Evolutionary conservation across 2,888 invertebrate genomes (phyloP), one percentile per base, ranked within the genome.

Genomic region (Aethes cnicana): DNA sequence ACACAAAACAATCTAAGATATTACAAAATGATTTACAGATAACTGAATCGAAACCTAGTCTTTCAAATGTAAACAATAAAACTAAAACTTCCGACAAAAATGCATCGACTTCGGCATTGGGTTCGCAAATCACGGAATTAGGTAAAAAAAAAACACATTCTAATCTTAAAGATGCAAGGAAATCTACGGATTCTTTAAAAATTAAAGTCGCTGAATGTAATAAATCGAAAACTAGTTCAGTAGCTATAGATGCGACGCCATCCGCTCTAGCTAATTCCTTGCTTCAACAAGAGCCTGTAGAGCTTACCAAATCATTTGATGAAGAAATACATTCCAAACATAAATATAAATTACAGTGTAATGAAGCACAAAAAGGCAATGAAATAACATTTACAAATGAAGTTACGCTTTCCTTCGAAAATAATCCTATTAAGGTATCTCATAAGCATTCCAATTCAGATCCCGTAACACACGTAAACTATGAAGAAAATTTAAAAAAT

Each of bases 221-320:
- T 4, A 91, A 91, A 54, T 91, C 93, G 0, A 92, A 91, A 61
- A 93, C 95, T 78, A 93, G 95, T 2, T 95, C 94, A 0, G 93
- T 95, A 6, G 95, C 93, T 0, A 90, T 95, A 20, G 95, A 96
- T 73, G 95, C 95, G 0, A 95, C 95, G 0, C 95, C 95, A 7
- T 91, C 93, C 1, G 93, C 94, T 1, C 87, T 95, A 56, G 94
- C 94, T 16, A 91, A 92, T 55, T 95, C 95, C 47, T 91, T 95
- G 21, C 72, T 95, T 42, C 92, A 92, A 62, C 95, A 95, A 80
- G 92, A 94, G 71, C 95, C 95, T 0, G 94, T 95, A 56, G 95
- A 95, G 78, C 73, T 95, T 35, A 91, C 92, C 0, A 94, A 94
- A 78, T 92, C 91, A n/a, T 80, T 92, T 33, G 92, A 92, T 47